Base-by-base conservation (phyloP, 2,113 vertebrate species). In the Larimichthys crocea region DNA sequence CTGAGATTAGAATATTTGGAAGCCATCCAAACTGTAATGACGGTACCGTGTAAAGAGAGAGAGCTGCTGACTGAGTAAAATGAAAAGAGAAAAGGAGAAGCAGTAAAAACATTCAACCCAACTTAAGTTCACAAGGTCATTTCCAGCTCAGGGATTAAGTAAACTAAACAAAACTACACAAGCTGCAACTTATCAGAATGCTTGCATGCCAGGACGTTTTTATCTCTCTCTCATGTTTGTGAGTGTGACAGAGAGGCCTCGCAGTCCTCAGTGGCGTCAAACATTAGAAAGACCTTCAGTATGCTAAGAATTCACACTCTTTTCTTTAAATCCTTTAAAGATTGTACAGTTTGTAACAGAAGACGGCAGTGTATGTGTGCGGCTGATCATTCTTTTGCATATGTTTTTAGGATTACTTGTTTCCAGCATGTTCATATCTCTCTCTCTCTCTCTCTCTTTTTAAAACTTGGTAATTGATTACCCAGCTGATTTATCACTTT, bases 131-230 rank as follows among this genome's bases (percentile, higher is more conserved):
- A 95, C 92, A 93, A 93, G 93, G 94, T 95, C 94, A 94, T 92
- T 93, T 94, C 89, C 93, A 95, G 91, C 92, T 90, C 87, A 91
- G 79, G 89, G 92, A 95, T 93, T 93, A 95, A 94, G 91, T 92
- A 94, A 95, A 95, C 92, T 87, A 93, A 94, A 94, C 93, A 93
- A 92, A 94, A 93, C 90, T 92, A 93, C 92, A 92, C 95, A 95
- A 95, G 94, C 94, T 95, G 92, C 88, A 92, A 95, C 89, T 94
- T 94, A 95, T 95, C 94, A 94, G 91, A 66, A 83, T 49, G 85
- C 92, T 86, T 92, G 91, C 91, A 91, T 94, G 93, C 93, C 91
- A 93, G 92, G 73, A 89, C 75, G 48, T 92, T 92, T 89, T 92
- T 89, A 88, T 91, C 85, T 86, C 82, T 60, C 69, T 31, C 40